Evolutionary conservation across 2,113 vertebrate species (phyloP).

Genomic region (Xyliphius kryptos): DNA sequence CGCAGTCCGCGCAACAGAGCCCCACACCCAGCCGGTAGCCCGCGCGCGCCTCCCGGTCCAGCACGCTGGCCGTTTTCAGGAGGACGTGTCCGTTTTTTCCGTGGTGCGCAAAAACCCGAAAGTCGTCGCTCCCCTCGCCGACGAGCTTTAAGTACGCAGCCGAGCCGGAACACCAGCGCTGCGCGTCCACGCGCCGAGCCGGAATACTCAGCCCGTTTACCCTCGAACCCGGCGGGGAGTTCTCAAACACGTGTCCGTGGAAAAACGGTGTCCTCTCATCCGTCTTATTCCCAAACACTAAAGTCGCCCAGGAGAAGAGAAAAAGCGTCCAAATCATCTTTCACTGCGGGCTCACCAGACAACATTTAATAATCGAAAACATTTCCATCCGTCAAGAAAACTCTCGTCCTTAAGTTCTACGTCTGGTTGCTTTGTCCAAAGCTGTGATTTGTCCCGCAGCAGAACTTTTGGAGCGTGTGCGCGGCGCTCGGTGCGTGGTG

Average conservation of each 20-base stretch:
- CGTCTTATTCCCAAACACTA: constrained; percentile 56
- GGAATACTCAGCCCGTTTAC: constrained; percentile 76
- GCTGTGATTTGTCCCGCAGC: constrained; percentile 4
- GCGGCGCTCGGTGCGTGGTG: constrained; percentile 35
- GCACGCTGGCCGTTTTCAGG: constrained; percentile 64
- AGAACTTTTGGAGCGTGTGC: constrained; percentile 57
- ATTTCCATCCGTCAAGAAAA: not conserved
- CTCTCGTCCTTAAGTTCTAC: constrained; percentile 8
- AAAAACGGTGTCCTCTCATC: constrained; percentile 66
- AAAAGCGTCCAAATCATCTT: constrained; percentile 61
- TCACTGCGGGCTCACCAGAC: constrained; percentile 40
- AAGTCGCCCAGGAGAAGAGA: constrained; percentile 51
- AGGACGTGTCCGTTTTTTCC: constrained; percentile 65
- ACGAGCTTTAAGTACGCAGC: constrained; percentile 66
- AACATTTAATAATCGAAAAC: constrained; percentile 1
- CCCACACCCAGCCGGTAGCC: constrained; percentile 67
- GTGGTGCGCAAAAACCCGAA: constrained; percentile 72
- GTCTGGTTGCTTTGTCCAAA: not conserved
- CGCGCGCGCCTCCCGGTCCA: constrained; percentile 73
- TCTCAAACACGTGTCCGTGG: constrained; percentile 75
- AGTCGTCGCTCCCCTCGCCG: constrained; percentile 69
- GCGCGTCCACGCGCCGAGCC: constrained; percentile 64
- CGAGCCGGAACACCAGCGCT: constrained; percentile 61
- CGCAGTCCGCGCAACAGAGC: constrained; percentile 64
- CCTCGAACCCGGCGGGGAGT: constrained; percentile 72